Base-by-base conservation (phyloP, 2,888 invertebrate species). In the Dendrolimus pini region DNA sequence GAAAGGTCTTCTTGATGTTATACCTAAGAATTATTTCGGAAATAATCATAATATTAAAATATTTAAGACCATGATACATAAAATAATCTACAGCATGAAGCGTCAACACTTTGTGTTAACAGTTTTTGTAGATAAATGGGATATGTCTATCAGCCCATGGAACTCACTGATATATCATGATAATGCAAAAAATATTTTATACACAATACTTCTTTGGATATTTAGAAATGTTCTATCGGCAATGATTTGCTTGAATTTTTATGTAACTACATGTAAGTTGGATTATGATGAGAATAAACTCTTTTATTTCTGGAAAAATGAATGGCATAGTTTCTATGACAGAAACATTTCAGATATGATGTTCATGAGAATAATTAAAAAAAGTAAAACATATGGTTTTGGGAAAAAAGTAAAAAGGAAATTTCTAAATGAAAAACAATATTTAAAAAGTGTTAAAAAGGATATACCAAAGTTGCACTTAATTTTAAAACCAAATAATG, bases 291-390 rank as follows among this genome's bases (percentile, higher is more conserved):
- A 90, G 69, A 81, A 87, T 62, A 88, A 85, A 69, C 74, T 91
- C 42, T 73, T 83, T 72, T 91, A 76, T 63, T 90, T 88, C 68
- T 81, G 80, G 76, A 90, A 87, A 74, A 65, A 72, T 55, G 73
- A 85, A 53, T 91, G 91, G 91, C 91, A 91, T 66, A 82, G 86
- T 61, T 87, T 82, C 65, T 88, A 83, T 70, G 87, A 90, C 57
- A 82, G 75, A 65, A 78, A 82, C 59, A 69, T 91, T 52, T 73
- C 75, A 9, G 72, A 75, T 58, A 78, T 90, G 80, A 58, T 84
- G 41, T 70, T 69, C n/a, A 70, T 70, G 8, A 82, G 77, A 66
- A 66, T 79, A 47, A 70, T 91, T 56, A 69, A 68, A 53, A 88
- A 80, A 70, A 75, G 62, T 71, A 70, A 81, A 60, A 54, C 62